phyloP scores from a whole-genome alignment of 2,888 invertebrate species.

The Lutraria lutraria region DNA sequence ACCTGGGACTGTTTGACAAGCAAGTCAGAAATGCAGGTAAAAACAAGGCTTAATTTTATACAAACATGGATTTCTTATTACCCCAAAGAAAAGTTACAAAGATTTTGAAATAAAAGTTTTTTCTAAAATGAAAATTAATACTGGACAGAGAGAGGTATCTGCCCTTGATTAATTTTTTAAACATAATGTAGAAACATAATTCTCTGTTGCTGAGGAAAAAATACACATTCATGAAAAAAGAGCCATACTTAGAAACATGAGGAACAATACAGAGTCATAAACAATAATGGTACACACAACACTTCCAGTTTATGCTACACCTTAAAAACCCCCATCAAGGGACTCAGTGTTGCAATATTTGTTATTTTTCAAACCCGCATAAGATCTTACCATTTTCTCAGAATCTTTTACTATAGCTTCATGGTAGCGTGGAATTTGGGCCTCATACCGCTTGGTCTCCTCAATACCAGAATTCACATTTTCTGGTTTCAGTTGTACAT shows the following conservation, averaged over 20 bases:
- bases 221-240: too few relatives aligned
- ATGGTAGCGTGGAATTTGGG: conserved; percentile 85
- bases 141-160: not conserved
- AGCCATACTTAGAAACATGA: too few relatives aligned
- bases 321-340: too few relatives aligned
- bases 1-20: conserved; percentile 50
- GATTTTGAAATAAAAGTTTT: not conserved
- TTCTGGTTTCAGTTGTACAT: conserved; percentile 72
- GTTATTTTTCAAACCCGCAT: not conserved
- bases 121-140: not conserved
- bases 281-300: too few relatives aligned
- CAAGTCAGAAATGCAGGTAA: conserved; percentile 48
- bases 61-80: conserved; percentile 24
- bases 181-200: not conserved
- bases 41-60: conserved; percentile 33
- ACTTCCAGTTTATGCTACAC: too few relatives aligned
- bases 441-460: conserved; percentile 78
- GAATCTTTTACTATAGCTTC: conserved; percentile 83
- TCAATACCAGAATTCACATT: conserved; percentile 77
- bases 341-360: too few relatives aligned
- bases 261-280: too few relatives aligned
- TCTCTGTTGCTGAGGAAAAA: too few relatives aligned
- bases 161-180: not conserved
- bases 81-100: not conserved
- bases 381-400: conserved; percentile 83